These are phyloP conservation scores for Acyrthosiphon pisum DNA, from an alignment of 1,140 invertebrate genomes.

Conservation along the genomic window DNA sequence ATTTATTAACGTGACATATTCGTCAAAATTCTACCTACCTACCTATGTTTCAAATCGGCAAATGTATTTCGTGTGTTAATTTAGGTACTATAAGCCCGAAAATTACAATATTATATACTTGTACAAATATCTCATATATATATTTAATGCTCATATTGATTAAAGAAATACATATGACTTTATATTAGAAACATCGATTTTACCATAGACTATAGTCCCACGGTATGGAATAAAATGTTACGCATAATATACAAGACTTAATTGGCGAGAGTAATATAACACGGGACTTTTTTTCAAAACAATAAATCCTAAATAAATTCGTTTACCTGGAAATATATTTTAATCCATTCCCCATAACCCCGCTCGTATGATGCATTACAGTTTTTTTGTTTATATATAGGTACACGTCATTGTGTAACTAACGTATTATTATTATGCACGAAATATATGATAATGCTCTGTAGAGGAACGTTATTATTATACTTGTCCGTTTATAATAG, in stretches of 20 bases:
- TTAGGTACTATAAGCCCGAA: background rate
- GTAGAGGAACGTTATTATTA: background rate
- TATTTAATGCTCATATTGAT: background rate
- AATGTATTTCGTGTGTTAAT: background rate
- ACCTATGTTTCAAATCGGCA: background rate
- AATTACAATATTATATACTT: background rate
- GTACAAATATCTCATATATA: background rate
- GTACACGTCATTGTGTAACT: background rate
- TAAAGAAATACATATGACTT: background rate
- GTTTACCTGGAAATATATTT: background rate
- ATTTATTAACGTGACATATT: background rate
- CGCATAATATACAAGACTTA: background rate
- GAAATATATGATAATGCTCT: background rate
- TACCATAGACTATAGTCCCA: background rate
- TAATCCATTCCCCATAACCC: background rate
- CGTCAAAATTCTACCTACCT: background rate
- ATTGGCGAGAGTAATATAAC: background rate
- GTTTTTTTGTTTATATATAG: background rate
- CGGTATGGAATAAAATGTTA: background rate
- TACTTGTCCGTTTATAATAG: background rate
- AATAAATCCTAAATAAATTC: background rate
- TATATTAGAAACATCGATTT: background rate
- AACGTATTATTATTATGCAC: background rate
- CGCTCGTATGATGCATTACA: background rate
- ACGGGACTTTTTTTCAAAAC: background rate